Conservation (phyloP, 2,888 invertebrate species). For the Trissoscelio sp. region DNA sequence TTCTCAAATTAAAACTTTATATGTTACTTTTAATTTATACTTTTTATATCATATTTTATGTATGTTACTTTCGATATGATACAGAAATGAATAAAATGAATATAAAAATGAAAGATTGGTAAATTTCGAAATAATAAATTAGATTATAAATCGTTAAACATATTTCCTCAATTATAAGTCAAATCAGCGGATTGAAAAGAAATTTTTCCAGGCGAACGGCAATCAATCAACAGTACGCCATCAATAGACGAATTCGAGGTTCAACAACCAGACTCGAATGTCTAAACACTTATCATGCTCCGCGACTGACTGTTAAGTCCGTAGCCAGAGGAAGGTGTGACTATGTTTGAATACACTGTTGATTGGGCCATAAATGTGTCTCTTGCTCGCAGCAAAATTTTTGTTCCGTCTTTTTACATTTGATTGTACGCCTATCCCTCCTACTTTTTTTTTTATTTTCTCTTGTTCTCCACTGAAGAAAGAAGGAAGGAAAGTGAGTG, state of each 20-base stretch:
- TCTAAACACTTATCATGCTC: conserved; percentile 63
- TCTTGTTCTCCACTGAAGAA: conserved; percentile 8
- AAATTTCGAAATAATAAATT: no score
- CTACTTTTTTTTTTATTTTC: not conserved
- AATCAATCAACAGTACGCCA: conserved; percentile 22
- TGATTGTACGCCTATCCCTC: conserved; percentile 38
- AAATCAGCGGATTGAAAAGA: no score
- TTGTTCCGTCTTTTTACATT: conserved; percentile 73
- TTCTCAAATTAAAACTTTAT: no score
- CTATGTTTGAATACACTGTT: conserved; percentile 82
- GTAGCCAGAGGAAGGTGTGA: conserved; percentile 78
- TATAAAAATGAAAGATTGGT: no score
- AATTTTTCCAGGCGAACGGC: not conserved
- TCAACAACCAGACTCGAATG: conserved; percentile 47
- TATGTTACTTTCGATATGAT: no score
- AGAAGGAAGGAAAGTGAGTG: conserved; percentile 62
- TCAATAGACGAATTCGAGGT: conserved; percentile 49
- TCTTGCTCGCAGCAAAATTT: conserved; percentile 79
- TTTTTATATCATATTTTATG: no score
- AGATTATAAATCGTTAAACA: no score
- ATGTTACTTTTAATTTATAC: no score
- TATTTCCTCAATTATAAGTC: no score
- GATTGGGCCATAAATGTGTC: conserved; percentile 83
- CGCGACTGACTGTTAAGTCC: conserved; percentile 56
- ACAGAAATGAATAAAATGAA: no score